Evolutionary conservation across 2,797 vertebrate genomes (phyloP).

Genomic region (Galagoides demidoff): DNA sequence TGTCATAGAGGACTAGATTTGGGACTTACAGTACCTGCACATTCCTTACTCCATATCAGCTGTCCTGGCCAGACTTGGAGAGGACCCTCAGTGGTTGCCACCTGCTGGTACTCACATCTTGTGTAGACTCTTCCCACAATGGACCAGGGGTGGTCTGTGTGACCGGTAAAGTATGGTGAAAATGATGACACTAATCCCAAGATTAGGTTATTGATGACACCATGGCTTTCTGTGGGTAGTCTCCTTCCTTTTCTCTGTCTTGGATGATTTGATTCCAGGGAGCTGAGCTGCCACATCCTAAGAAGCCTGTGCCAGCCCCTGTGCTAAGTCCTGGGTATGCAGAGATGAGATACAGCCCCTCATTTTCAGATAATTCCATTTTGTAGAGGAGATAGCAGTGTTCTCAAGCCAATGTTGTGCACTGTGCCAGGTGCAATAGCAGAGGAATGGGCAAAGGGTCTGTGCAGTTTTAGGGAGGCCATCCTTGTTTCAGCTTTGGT

Average conservation of each 20-base stretch:
- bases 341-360: neutral
- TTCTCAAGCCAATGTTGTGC: neutral
- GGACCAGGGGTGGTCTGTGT: neutral
- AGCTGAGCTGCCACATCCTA: neutral
- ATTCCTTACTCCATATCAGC: neutral
- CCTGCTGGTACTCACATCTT: neutral
- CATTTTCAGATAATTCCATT: neutral
- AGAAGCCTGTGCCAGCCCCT: neutral
- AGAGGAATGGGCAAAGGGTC: neutral
- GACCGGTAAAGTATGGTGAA: neutral
- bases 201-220: neutral
- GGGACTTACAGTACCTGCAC: neutral
- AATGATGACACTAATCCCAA: neutral
- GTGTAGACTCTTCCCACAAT: neutral
- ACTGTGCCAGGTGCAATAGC: rapidly evolving
- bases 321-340: neutral
- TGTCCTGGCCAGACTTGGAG: neutral
- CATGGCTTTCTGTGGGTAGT: neutral
- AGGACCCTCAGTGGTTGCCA: neutral
- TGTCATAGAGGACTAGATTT: neutral
- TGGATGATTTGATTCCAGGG: neutral
- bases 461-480: neutral
- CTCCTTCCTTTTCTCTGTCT: neutral
- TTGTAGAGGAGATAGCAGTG: neutral
- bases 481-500: neutral